Base-by-base conservation (phyloP, 2,113 vertebrate genomes). In the Aplodontia rufa region DNA sequence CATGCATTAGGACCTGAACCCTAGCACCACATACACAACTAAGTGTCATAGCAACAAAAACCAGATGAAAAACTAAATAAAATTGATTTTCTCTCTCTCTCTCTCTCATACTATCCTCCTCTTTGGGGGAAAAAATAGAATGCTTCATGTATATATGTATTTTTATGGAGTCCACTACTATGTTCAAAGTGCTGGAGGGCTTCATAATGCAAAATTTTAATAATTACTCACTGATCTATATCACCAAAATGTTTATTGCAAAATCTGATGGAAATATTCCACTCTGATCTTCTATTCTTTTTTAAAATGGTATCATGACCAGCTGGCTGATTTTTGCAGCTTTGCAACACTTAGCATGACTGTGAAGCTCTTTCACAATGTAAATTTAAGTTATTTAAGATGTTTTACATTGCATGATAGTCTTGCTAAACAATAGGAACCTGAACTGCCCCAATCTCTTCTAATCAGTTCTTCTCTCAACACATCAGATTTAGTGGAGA, bases 231-330 rank as follows among this genome's bases (percentile, higher is more conserved):
- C 66, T 89, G 51, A 84, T 58, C 45, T 68, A 47, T 58, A 28
- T 51, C 40, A 80, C 88, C 49, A 88, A 95, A 91, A 80, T 89
- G 91, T 94, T 60, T 82, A 85, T 86, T 30, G 26, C 49, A 94
- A 95, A 68, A 91, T n/a, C n/a, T 53, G 32, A 60, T 69, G n/a
- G n/a, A 66, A 60, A 8, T 22, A 66, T 58, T 78, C 16, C 40
- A 72, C 40, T 40, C 6, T 55, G 79, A 64, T 86, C 37, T 64
- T 75, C 12, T 69, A 5, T 53, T 85, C 17, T 89, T 91, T 49
- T 72, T 93, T 86, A 83, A 81, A n/a, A 93, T 62, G 24, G 16
- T 86, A 13, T 91, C 95, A 94, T 72, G 45, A 91, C 19, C 22
- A 93, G 35, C 28, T 88, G 51, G 20, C 3, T 89, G 62, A 37